phyloP scores from a whole-genome alignment of 2,797 vertebrate genomes.

The Cyprinella venusta region DNA sequence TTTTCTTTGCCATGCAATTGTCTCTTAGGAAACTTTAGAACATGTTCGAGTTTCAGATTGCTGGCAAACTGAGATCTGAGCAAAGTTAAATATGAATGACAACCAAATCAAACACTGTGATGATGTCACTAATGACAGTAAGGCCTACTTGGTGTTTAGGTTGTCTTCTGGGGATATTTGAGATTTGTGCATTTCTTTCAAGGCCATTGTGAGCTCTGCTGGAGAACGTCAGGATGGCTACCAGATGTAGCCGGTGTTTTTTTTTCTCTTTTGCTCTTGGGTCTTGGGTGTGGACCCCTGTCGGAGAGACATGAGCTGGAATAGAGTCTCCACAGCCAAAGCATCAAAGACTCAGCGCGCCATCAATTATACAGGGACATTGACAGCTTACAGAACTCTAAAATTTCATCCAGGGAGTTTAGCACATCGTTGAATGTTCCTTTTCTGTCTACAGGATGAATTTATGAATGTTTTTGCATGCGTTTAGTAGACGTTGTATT shows the following conservation, averaged over 20 bases:
- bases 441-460: slow-evolving; percentile 23
- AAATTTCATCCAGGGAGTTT: slow-evolving; percentile 51
- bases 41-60: slow-evolving; percentile 3
- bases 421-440: slow-evolving; percentile 37
- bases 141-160: neutral
- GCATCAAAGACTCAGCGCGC: slow-evolving; percentile 23
- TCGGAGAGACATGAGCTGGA: slow-evolving; percentile 32
- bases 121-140: slow-evolving; percentile 3
- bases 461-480: slow-evolving; percentile 42
- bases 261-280: slow-evolving; percentile 27
- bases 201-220: slow-evolving; percentile 28
- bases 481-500: slow-evolving; percentile 3
- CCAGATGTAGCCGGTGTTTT: slow-evolving; percentile 49
- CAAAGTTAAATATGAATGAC: slow-evolving; percentile 29
- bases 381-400: slow-evolving; percentile 52
- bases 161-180: slow-evolving; percentile 1
- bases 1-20: neutral
- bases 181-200: slow-evolving; percentile 10
- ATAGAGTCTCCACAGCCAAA: slow-evolving; percentile 33
- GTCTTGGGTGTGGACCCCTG: slow-evolving; percentile 40
- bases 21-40: slow-evolving; percentile 19
- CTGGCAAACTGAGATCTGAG: slow-evolving; percentile 17
- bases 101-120: slow-evolving; percentile 2
- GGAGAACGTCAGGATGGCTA: slow-evolving; percentile 43
- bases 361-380: slow-evolving; percentile 51